Base-by-base conservation (phyloP, 2,113 vertebrate species). In the Empidonax alnorum region DNA sequence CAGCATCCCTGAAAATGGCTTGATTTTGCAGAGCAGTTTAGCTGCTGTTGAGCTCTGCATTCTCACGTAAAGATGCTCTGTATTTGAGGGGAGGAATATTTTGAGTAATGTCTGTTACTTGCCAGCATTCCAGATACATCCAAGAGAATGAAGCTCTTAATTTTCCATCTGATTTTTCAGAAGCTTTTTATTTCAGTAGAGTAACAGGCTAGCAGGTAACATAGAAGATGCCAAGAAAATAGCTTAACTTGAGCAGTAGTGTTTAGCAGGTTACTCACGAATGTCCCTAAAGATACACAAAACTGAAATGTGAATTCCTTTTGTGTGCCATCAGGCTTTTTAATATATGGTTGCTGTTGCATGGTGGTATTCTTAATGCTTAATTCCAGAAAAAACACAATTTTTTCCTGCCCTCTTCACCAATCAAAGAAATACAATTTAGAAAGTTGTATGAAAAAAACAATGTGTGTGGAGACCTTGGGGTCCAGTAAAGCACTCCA, bases 381-480 rank as follows among this genome's bases (percentile, higher is more conserved):
- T 15, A 35, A 0, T 78, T 84, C 25, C 14, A 80, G 50, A 21
- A 82, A 76, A 72, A 73, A 8, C 9, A n/a, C 6, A 4, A 52
- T 7, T n/a, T 69, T 78, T 91, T 88, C 24, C 10, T 90, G 14
- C 15, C 24, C 10, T 75, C 23, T 81, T 81, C 33, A 67, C 46
- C 4, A 52, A 8, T 37, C 0, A 7, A 61, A 75, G 33, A 86
- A 68, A 25, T 27, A 12, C 2, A 44, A 13, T 14, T 63, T 71
- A 62, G 31, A 69, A 63, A 22, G 1, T 5, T 41, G 0, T 18
- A 12, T 49, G 2, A 31, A 71, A 74, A 89, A 42, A 6, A 3
- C 2, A 30, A 0, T 25, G 13, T 53, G 0, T 63, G 2, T 62
- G 27, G 7, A 53, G 23, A 58, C 46, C 4, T 53, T 27, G 22